Base-by-base conservation (phyloP, 2,888 invertebrate species). In the Eulithis prunata region DNA sequence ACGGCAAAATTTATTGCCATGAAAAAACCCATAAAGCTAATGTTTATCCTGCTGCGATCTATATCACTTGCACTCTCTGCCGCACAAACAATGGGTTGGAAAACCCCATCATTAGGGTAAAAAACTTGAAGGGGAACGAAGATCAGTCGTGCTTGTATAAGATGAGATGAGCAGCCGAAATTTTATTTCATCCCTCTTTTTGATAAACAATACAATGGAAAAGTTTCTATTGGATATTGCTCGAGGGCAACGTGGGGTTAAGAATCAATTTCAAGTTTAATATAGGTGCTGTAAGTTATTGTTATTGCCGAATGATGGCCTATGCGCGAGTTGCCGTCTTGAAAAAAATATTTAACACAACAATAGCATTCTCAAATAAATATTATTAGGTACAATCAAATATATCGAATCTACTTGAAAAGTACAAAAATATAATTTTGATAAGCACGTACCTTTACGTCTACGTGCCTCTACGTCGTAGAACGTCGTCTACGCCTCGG, bases 131-230 rank as follows among this genome's bases (percentile, higher is more conserved):
- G 85, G 83, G 81, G 76, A 70, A 74, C 72, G 72, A 66, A 67
- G 57, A 70, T 66, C 71, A 69, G 75, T 76, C 76, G 79, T 75
- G 80, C 77, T 71, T 74, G 76, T 77, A 78, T 77, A 75, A 84
- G 85, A 86, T 85, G 86, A 86, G 84, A 86, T 86, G 87, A 86
- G 85, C 86, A 87, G 75, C 83, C 80, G 71, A 83, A 81, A 82
- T 84, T 80, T 78, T 81, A 78, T 81, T 80, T 76, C 68, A 75
- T 75, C 78, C 81, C 81, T 73, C 79, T 60, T 51, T 78, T 77
- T 77, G 75, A 80, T 80, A 83, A 83, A 82, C 82, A 82, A 82
- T 78, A 78, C 74, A 74, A 76, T 78, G 45, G 45, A 56, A 64
- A 64, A 59, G 49, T 64, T 64, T 59, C 71, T 75, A 69, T 72